These are phyloP conservation scores for Ips nitidus DNA, from an alignment of 1,140 invertebrate species.

Conservation along the genomic window DNA sequence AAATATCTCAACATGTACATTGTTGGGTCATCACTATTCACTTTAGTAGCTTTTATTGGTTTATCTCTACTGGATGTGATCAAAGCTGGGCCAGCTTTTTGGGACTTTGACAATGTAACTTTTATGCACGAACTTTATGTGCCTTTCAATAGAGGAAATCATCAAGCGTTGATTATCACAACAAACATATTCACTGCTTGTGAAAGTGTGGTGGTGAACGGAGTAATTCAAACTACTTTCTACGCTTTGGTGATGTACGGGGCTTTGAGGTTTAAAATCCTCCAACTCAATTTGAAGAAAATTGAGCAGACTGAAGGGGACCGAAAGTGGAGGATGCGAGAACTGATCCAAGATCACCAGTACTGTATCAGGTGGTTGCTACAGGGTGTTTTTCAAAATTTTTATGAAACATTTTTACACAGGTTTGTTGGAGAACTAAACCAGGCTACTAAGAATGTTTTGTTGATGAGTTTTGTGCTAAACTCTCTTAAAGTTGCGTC, in stretches of 20 bases:
- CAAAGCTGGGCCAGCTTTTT: constrained; percentile 4
- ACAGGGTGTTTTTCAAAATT: not conserved
- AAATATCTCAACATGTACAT: constrained; percentile 7
- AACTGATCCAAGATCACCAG: not conserved
- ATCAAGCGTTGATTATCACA: not conserved
- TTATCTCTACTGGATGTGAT: not conserved
- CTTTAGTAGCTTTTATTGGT: constrained; percentile 5
- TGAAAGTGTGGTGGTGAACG: constrained; percentile 3
- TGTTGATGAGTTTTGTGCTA: constrained; percentile 10
- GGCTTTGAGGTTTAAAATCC: constrained; percentile 1
- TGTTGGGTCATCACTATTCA: constrained; percentile 9
- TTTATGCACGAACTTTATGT: constrained; percentile 22
- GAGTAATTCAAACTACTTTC: constrained; percentile 10
- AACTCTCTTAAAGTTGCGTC: constrained; percentile 15
- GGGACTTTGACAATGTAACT: constrained; percentile 12
- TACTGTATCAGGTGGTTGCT: constrained; percentile 1
- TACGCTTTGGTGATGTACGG: constrained; percentile 9
- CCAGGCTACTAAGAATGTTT: not conserved
- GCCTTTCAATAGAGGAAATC: constrained; percentile 9
- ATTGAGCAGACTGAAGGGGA: not conserved
- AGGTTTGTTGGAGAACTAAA: constrained; percentile 5
- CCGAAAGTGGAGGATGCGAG: not conserved
- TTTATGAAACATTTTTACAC: too few relatives aligned
- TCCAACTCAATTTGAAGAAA: constrained; percentile 2
- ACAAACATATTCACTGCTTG: constrained; percentile 4